Conservation (phyloP, 2,797 vertebrate genomes). For the Acipenser transmontanus region DNA sequence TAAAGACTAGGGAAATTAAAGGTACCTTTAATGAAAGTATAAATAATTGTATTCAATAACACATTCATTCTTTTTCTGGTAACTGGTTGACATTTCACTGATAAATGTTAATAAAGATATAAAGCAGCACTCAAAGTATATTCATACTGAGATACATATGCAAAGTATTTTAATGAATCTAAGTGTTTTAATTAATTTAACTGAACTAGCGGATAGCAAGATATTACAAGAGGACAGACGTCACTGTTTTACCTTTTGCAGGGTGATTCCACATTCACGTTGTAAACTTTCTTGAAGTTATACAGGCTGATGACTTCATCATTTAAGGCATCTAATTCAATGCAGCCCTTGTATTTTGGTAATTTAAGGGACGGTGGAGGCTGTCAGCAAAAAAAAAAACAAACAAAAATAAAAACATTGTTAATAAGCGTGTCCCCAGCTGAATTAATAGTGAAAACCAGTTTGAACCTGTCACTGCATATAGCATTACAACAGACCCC, state of each 20-base stretch:
- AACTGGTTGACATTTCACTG: too few species aligned
- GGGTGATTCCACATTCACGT: conserved; percentile 34
- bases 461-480: too few species aligned
- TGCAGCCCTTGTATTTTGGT: conserved; percentile 79
- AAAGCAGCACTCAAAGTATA: neutral
- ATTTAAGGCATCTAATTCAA: conserved; percentile 79
- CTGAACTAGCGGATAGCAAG: neutral
- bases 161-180: neutral
- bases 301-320: conserved; percentile 81
- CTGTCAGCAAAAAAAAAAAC: conserved; percentile 47
- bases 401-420: conserved; percentile 15
- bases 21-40: too few species aligned
- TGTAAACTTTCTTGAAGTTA: conserved; percentile 67
- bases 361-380: conserved; percentile 65
- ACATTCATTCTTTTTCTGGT: too few species aligned
- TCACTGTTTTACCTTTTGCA: conserved; percentile 56
- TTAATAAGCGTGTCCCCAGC: too few species aligned
- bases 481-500: too few species aligned
- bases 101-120: too few species aligned
- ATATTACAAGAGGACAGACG: too few species aligned
- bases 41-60: too few species aligned
- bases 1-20: too few species aligned
- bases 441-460: too few species aligned
- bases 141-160: neutral
- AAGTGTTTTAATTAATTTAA: neutral